These are phyloP conservation scores for Drosophila setosimentum DNA, from an alignment of 2,888 invertebrate species.

Conservation along the genomic window DNA sequence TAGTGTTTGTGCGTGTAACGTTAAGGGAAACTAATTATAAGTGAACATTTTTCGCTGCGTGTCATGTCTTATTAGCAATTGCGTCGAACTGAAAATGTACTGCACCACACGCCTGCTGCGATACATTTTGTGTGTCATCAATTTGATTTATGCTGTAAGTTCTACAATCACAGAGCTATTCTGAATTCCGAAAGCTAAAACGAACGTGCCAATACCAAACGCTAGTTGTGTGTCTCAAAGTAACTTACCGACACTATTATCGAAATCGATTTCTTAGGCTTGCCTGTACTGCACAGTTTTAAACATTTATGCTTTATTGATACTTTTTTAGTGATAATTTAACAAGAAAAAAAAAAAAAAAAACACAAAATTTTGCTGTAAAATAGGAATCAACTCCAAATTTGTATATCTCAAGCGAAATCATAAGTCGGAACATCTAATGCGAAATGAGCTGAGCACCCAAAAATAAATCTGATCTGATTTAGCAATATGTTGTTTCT, in stretches of 20 bases:
- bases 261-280: neutral
- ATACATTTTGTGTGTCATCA: conserved; percentile 69
- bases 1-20: conserved; percentile 11
- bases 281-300: neutral
- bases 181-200: conserved; percentile 6
- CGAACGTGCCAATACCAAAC: neutral
- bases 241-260: neutral
- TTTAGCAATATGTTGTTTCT: conserved; percentile 4
- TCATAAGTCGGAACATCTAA: neutral
- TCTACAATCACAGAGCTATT: neutral
- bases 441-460: conserved; percentile 7
- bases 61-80: conserved; percentile 40
- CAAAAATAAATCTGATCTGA: conserved; percentile 26
- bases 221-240: neutral
- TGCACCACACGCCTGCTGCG: conserved; percentile 68
- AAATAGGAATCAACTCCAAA: neutral
- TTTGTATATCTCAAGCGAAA: neutral
- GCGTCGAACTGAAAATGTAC: conserved; percentile 59
- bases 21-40: conserved; percentile 25
- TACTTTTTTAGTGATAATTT: neutral
- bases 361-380: neutral
- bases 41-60: conserved; percentile 18
- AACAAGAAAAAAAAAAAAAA: too few species aligned
- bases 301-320: neutral
- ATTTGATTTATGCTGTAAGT: conserved; percentile 73